A percentile compares a stretch with the other conserved stretches of the same genome.
phyloP scores from a whole-genome alignment of 2,888 invertebrate species.

The Taphrorychus bicolor region DNA sequence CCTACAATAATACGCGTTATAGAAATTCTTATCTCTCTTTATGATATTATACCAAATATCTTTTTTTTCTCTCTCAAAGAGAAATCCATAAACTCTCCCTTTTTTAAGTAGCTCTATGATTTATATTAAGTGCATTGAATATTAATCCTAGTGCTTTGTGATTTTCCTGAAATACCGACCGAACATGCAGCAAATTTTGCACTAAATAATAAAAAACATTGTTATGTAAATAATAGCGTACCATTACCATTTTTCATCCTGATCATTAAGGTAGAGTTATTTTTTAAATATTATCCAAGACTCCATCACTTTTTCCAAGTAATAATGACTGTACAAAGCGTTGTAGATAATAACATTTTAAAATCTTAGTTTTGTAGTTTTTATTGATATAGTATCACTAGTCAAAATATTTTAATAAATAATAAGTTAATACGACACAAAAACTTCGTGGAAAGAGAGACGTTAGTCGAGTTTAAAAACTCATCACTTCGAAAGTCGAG shows the following conservation, averaged over 20 bases:
- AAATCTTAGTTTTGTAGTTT: slow-evolving; percentile 41
- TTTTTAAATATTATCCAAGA: too few relatives aligned
- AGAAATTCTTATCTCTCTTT: too few relatives aligned
- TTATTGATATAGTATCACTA: slow-evolving; percentile 50
- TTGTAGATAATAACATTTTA: slow-evolving; percentile 56
- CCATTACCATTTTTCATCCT: not conserved
- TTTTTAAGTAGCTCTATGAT: not conserved
- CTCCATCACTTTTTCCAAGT: not conserved
- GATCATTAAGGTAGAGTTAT: not conserved
- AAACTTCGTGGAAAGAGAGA: not conserved
- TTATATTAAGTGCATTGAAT: too few relatives aligned
- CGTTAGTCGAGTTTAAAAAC: not conserved
- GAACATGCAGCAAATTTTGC: not conserved
- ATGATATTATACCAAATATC: slow-evolving; percentile 27
- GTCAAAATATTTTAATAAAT: slow-evolving; percentile 48
- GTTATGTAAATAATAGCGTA: not conserved
- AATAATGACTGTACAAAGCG: slow-evolving; percentile 48
- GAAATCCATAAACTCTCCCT: not conserved
- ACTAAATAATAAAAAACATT: not conserved
- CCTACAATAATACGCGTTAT: too few relatives aligned
- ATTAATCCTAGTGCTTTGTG: not conserved
- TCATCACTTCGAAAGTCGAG: not conserved
- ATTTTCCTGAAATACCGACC: too few relatives aligned
- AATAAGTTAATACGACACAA: slow-evolving; percentile 23
- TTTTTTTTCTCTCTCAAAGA: slow-evolving; percentile 3